Base-by-base conservation (phyloP, 2,888 invertebrate species). In the Harmothoe impar region DNA sequence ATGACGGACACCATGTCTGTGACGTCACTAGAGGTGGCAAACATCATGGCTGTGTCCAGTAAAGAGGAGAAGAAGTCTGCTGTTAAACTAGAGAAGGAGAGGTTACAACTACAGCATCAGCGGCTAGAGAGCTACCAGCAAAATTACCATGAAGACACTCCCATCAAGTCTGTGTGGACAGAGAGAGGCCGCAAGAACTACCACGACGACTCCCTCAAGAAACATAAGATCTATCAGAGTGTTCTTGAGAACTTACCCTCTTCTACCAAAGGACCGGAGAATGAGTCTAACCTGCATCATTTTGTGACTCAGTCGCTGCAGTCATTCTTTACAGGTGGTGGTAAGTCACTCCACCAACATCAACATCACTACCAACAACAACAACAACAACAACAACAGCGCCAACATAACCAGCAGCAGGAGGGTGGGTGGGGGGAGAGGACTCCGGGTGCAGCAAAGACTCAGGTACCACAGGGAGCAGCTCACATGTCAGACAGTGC, bases 1-100 rank as follows among this genome's bases (percentile, higher is more conserved):
- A 86, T 86, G 56, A 86, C 86, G 29, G 86, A 86, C 33, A 86
- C 86, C 15, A 86, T 86, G 86, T 86, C 86, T 17, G 86, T 86
- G 52, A 86, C 86, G 54, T 86, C 86, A 52, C 52, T 86, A 31
- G 86, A 86, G 33, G 86, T 86, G 25, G 86, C 86, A 0, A 86
- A 86, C 29, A 52, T 86, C 0, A 86, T 86, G 86, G 86, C 86
- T 17, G 54, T 31, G 0, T 54, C 86, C 0, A 56, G 31, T 54
- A 81, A 81, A n/a, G 86, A 86, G 86, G 52, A 52, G 17, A 52
- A 86, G 54, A 86, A 86, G 33, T 86, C 86, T 0, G 86, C 54
- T 25, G 86, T 86, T 7, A 52, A 25, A 54, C 25, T 86, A 29
- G 86, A 86, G n/a, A 86, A 54, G 33, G 86, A 86, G 56, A 86